Conservation (phyloP, 2,888 invertebrate species). For the Escarpia spicata region DNA sequence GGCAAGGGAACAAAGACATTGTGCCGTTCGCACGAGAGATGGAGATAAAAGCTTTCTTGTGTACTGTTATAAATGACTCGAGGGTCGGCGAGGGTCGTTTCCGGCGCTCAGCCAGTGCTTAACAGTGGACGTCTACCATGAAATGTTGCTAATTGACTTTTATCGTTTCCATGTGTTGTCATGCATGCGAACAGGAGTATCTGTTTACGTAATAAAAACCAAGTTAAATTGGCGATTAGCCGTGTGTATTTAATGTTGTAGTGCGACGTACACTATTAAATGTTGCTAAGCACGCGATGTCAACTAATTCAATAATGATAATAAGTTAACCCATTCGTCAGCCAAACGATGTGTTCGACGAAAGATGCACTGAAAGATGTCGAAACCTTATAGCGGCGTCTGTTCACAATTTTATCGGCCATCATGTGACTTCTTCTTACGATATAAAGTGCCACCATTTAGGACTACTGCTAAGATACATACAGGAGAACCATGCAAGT, state of each 20-base stretch:
- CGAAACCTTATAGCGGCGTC: not conserved
- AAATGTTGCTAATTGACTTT: not conserved
- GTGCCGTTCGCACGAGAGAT: not conserved
- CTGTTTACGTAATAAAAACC: not conserved
- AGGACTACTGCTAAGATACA: too few species aligned
- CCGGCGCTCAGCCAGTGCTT: not conserved
- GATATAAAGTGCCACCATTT: not conserved
- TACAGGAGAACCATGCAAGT: too few species aligned
- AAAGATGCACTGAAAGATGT: not conserved
- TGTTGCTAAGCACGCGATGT: not conserved
- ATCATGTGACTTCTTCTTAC: not conserved
- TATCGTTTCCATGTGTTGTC: not conserved
- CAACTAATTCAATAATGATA: not conserved
- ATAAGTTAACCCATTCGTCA: not conserved
- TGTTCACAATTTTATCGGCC: not conserved
- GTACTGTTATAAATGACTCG: not conserved
- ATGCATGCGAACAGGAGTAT: not conserved
- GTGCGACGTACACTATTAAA: not conserved
- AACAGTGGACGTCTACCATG: not conserved
- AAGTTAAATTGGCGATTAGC: not conserved
- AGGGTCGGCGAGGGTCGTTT: not conserved
- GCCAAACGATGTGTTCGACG: not conserved
- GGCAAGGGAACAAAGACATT: not conserved
- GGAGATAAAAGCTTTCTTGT: not conserved
- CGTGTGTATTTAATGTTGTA: not conserved